Percentiles rank a stretch among this genome's conserved stretches.
Evolutionary conservation across 1,140 invertebrate genomes (phyloP).

Genomic region (Papilio aristodemus): DNA sequence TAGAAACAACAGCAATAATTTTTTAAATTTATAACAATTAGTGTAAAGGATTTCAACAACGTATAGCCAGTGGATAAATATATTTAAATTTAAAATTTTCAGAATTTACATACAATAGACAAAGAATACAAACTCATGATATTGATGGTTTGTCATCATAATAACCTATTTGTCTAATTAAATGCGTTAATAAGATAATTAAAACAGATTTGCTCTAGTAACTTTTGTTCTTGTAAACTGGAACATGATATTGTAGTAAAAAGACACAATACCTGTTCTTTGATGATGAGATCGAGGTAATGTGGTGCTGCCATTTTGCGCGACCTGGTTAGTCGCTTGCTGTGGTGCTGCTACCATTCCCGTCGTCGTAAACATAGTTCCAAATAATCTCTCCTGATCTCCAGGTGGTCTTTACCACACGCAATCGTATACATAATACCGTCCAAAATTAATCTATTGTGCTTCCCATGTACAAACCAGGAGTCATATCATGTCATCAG

Average conservation of each 20-base stretch:
- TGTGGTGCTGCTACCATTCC: slow-evolving; percentile 73
- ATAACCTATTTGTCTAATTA: background rate
- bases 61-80: too few relatives aligned
- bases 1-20: too few relatives aligned
- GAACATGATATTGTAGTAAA: slow-evolving; percentile 27
- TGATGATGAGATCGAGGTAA: slow-evolving; percentile 79
- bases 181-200: background rate
- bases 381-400: slow-evolving; percentile 56
- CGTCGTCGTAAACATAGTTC: slow-evolving; percentile 73
- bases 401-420: slow-evolving; percentile 70
- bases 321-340: slow-evolving; percentile 64
- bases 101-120: too few relatives aligned
- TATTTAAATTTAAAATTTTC: too few relatives aligned
- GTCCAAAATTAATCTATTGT: slow-evolving; percentile 51
- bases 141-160: background rate
- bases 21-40: too few relatives aligned
- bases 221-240: slow-evolving; percentile 16
- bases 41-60: too few relatives aligned
- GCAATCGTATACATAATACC: slow-evolving; percentile 74
- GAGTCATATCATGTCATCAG: slow-evolving; percentile 38
- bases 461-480: slow-evolving; percentile 47
- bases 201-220: slow-evolving; percentile 12
- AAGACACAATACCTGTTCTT: slow-evolving; percentile 61
- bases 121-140: background rate
- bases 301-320: slow-evolving; percentile 71